Conservation (phyloP, 2,888 invertebrate species). For the Drosophila merina region DNA sequence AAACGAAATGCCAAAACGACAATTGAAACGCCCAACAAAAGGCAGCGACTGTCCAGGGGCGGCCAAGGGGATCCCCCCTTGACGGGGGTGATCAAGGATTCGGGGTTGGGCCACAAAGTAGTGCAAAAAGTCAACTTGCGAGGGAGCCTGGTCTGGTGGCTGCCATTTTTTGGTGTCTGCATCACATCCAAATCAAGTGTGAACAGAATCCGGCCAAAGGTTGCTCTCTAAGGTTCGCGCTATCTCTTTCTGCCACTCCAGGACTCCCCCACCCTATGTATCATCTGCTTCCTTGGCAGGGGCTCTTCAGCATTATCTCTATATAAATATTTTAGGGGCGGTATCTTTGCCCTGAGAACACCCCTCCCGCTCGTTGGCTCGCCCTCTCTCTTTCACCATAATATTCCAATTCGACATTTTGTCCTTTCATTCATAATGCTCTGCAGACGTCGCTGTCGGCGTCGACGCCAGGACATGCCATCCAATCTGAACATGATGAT, state of each 20-base stretch:
- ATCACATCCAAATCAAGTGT: slow-evolving; percentile 64
- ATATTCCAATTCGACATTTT: slow-evolving; percentile 83
- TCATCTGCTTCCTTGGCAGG: slow-evolving; percentile 8
- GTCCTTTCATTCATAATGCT: slow-evolving; percentile 74
- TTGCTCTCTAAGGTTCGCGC: slow-evolving; percentile 27
- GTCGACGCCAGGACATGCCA: slow-evolving; percentile 37
- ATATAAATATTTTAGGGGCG: slow-evolving; percentile 83
- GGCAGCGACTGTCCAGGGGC: slow-evolving; percentile 18
- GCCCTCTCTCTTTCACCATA: slow-evolving; percentile 30
- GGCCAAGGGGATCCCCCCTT: not conserved
- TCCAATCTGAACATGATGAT: slow-evolving; percentile 72
- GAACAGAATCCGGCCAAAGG: slow-evolving; percentile 74
- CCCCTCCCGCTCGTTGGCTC: slow-evolving; percentile 9
- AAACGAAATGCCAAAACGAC: slow-evolving; percentile 77
- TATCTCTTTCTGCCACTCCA: slow-evolving; percentile 14
- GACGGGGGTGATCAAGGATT: not conserved
- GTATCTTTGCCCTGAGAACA: slow-evolving; percentile 59
- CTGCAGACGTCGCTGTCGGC: slow-evolving; percentile 49
- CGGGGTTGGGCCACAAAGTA: slow-evolving; percentile 36
- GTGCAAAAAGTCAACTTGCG: slow-evolving; percentile 71
- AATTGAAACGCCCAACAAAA: slow-evolving; percentile 77
- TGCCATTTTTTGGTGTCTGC: slow-evolving; percentile 78
- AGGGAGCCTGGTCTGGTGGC: slow-evolving; percentile 61
- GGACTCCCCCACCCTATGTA: slow-evolving; percentile 17
- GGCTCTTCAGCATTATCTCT: slow-evolving; percentile 43